phyloP scores from a whole-genome alignment of 2,888 invertebrate species.

The Pediacus dermestoides region DNA sequence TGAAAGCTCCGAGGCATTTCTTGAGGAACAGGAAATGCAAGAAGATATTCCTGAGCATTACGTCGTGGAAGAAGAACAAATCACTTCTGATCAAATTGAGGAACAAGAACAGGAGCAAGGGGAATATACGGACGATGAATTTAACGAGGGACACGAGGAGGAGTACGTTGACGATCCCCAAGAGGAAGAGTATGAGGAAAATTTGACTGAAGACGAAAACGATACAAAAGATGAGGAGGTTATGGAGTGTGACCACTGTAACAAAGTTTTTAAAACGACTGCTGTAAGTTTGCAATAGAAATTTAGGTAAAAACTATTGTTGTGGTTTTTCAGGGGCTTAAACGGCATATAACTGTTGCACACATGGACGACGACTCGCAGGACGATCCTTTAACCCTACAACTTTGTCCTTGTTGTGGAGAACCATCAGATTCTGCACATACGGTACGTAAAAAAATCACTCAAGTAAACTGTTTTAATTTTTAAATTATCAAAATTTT shows the following conservation, averaged over 20 bases:
- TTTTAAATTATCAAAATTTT: conserved; percentile 25
- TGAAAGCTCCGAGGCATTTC: too few relatives aligned
- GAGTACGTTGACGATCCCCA: conserved; percentile 17
- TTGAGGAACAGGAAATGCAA: conserved; percentile 19
- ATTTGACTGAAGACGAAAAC: conserved; percentile 9
- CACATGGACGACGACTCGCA: conserved; percentile 32
- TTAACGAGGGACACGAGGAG: conserved; percentile 23
- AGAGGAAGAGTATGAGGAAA: conserved; percentile 15
- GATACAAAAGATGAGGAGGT: conserved; percentile 10
- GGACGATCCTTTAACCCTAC: conserved; percentile 45
- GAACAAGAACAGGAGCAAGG: too few relatives aligned
- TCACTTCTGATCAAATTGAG: conserved; percentile 19
- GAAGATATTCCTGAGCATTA: too few relatives aligned
- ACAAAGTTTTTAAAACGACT: conserved; percentile 39
- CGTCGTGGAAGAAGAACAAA: conserved; percentile 15
- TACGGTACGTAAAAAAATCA: conserved; percentile 41
- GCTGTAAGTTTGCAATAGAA: conserved; percentile 33
- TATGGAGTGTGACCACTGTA: conserved; percentile 27
- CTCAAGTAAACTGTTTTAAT: conserved; percentile 11
- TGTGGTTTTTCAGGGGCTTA: conserved; percentile 42
- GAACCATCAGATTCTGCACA: conserved; percentile 57
- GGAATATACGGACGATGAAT: conserved; percentile 15
- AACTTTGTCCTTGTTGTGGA: conserved; percentile 57
- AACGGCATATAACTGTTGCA: conserved; percentile 45
- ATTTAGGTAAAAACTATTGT: conserved; percentile 7